Base-by-base conservation (phyloP, 2,113 vertebrate species). In the Dasyurus viverrinus region DNA sequence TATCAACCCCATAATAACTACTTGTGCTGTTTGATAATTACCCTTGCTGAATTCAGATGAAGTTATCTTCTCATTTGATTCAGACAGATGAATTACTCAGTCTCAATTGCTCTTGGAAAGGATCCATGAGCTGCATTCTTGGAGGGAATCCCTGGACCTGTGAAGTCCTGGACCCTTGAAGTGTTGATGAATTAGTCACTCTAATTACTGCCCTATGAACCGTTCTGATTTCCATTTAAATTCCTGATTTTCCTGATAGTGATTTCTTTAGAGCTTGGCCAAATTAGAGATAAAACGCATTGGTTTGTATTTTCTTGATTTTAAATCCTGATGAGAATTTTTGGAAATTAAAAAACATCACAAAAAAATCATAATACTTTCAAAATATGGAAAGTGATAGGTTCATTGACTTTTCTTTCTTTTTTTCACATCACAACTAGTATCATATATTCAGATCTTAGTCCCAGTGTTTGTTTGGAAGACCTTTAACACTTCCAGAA, bases 181-280 rank as follows among this genome's bases (percentile, higher is more conserved):
- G 27, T 91, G n/a, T 76, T 96, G 68, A 89, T 90, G 5, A 36
- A 68, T 68, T 68, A 68, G 3, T 68, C 57, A 0, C 12, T 55
- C 46, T 27, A 92, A 30, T 92, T 93, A 93, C 53, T 95, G 52
- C 76, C 1, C 89, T 96, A 89, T 55, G 3, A 97, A 12, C 9
- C 30, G 57, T 91, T 96, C 93, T 96, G 30, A 60, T 94, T 95
- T 53, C 57, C 57, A 68, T 14, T 68, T 36, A 68, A 27, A 36
- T 68, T 68, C 11, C 30, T 36, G 3, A 27, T 68, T 68, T 68
- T 68, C 30, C 57, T 68, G 57, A 1, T 68, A 11, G 57, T 16
- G 10, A 68, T 48, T 48, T 48, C 48, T 48, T 48, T 48, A 48
- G 48, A 48, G 48, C 48, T 48, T 48, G 48, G 48, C 48, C 48